Conservation (phyloP, 2,797 vertebrate species). For the Scolopax bukidnonensis region DNA sequence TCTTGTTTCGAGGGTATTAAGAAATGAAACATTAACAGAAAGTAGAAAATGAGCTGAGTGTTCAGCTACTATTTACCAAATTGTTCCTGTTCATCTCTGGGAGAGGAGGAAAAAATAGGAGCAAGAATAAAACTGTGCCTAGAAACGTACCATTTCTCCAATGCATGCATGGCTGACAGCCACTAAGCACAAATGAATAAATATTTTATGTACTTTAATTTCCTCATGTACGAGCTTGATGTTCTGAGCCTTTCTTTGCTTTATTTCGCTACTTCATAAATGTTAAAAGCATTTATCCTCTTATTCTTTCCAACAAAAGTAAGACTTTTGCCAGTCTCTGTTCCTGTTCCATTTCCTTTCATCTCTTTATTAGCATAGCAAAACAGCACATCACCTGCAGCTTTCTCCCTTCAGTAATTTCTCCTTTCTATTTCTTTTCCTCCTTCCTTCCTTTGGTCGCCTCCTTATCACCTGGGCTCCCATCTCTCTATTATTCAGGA, state of each 20-base stretch:
- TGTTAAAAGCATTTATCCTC: slow-evolving; percentile 58
- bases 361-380: slow-evolving; percentile 57
- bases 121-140: slow-evolving; percentile 40
- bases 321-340: slow-evolving; percentile 26
- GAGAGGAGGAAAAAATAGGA: slow-evolving; percentile 2
- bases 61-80: slow-evolving; percentile 45
- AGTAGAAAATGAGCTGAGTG: background rate
- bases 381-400: slow-evolving; percentile 47
- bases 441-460: background rate
- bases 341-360: slow-evolving; percentile 33
- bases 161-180: slow-evolving; percentile 39
- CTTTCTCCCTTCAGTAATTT: slow-evolving; percentile 50
- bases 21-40: slow-evolving; percentile 62
- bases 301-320: slow-evolving; percentile 43
- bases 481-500: background rate
- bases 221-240: slow-evolving; percentile 63
- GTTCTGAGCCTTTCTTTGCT: slow-evolving; percentile 60
- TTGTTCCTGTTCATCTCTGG: background rate
- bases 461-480: background rate
- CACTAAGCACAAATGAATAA: slow-evolving; percentile 59
- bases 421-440: background rate
- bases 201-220: slow-evolving; percentile 78
- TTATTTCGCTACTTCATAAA: slow-evolving; percentile 72
- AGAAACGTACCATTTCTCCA: slow-evolving; percentile 35
- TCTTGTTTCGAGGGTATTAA: slow-evolving; percentile 46